Evolutionary conservation across 2,113 vertebrate genomes (phyloP), one percentile per base, ranked within the genome.

Genomic region (Bubo scandiacus): DNA sequence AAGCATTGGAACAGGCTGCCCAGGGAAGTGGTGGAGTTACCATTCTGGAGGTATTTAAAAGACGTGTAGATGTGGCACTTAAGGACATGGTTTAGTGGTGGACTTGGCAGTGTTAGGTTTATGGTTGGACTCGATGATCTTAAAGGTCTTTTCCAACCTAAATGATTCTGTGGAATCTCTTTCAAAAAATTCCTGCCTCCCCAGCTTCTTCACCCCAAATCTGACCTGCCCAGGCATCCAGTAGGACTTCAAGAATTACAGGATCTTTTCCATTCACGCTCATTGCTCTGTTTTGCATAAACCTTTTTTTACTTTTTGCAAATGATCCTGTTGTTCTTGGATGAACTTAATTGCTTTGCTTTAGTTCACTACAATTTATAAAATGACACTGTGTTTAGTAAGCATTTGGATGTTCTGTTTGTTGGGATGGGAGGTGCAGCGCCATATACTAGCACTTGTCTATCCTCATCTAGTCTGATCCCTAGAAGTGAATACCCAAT

Each of bases 201-300:
- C 21, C 47, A 52, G n/a, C 15, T 58, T 78, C 59, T 74, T 57
- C 38, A 52, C 23, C 23, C 30, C 61, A 70, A 58, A 30, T 70
- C n/a, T 75, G 66, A 63, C 34, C 55, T 74, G 40, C 10, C 8
- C 29, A 18, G 26, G 30, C 14, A 3, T 49, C 23, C 43, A 70
- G 66, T 8, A 65, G 43, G 38, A 79, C 55, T 47, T 59, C 25
- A 66, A 9, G 13, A 20, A 25, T 54, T 68, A 74, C 23, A 30
- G 58, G 38, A 54, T 58, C 42, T 68, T 90, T 80, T 58, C 15
- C 54, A 2, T 59, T 88, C 17, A 62, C 26, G 67, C 16, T 22
- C 80, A 90, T 94, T 96, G 85, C 86, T 96, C 71, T 96, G 68
- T 90, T 95, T 94, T 90, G 81, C 93, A 91, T 91, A 93, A 97